A percentile compares a stretch with the other conserved stretches of the same genome.
Evolutionary conservation across 2,113 vertebrate species (phyloP).

Genomic region (Procavia capensis): DNA sequence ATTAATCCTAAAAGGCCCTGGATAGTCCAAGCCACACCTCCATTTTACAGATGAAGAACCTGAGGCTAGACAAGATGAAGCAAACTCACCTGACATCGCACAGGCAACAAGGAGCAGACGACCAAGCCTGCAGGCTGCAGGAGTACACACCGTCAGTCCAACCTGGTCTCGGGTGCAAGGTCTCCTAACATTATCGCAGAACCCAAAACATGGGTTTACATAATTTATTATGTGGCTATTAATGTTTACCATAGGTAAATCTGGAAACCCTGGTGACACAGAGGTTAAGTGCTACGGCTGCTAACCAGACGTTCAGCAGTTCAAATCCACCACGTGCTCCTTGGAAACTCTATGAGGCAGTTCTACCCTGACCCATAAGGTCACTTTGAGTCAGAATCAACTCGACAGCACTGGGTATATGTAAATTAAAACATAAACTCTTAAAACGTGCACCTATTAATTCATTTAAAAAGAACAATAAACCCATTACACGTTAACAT

Average conservation of each 20-base stretch:
- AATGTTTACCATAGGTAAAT: too few relatives aligned
- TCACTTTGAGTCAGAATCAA: too few relatives aligned
- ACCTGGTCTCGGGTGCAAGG: not conserved
- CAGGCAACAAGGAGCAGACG: rapidly evolving
- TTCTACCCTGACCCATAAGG: too few relatives aligned
- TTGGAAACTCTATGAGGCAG: too few relatives aligned
- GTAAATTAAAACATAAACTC: not conserved
- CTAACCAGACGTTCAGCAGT: too few relatives aligned
- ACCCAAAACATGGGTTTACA: not conserved
- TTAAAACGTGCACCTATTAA: not conserved
- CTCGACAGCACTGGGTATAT: too few relatives aligned
- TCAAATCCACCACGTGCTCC: too few relatives aligned
- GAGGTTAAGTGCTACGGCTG: too few relatives aligned
- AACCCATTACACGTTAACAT: not conserved
- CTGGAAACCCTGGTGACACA: too few relatives aligned
- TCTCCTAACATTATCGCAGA: not conserved
- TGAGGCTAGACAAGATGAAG: not conserved
- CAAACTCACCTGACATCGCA: not conserved
- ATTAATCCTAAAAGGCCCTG: not conserved
- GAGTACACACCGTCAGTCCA: too few relatives aligned
- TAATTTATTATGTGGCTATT: not conserved
- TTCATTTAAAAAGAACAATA: constrained; percentile 27
- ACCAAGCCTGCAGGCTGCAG: rapidly evolving
- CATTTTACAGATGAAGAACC: not conserved
- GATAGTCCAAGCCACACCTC: not conserved